Evolutionary conservation across 1,140 invertebrate species (phyloP).

Genomic region (Diorhabda elongata): DNA sequence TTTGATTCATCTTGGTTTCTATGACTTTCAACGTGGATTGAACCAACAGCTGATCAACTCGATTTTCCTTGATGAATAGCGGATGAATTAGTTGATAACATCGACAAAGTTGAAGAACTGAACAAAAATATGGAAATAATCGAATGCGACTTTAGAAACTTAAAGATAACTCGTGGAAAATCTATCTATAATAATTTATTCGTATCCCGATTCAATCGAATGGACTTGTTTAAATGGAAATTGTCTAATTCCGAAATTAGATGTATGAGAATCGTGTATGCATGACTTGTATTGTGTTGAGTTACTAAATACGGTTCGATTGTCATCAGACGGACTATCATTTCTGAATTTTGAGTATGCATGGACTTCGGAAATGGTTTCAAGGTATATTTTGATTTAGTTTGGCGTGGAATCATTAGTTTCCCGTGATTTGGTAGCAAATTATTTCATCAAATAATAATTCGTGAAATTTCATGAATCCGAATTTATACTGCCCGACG

Average conservation of each 20-base stretch:
- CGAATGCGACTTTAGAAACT: background rate
- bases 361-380: constrained; percentile 6
- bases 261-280: constrained; percentile 17
- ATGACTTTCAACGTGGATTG: too few relatives aligned
- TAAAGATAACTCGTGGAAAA: constrained; percentile 1
- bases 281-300: constrained; percentile 17
- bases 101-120: background rate
- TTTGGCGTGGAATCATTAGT: too few relatives aligned
- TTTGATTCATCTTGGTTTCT: too few relatives aligned
- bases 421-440: too few relatives aligned
- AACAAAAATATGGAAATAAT: background rate
- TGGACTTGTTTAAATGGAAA: constrained; percentile 30
- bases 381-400: constrained; percentile 8
- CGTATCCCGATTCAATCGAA: constrained; percentile 33
- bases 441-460: too few relatives aligned
- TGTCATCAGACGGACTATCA: constrained; percentile 10
- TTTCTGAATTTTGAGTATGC: constrained; percentile 10
- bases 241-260: constrained; percentile 31
- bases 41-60: too few relatives aligned
- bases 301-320: constrained; percentile 14
- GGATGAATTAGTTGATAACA: too few relatives aligned
- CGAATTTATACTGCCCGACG: too few relatives aligned
- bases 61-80: too few relatives aligned
- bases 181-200: constrained; percentile 15
- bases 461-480: too few relatives aligned